Percentiles rank a stretch among this genome's conserved stretches.
These are phyloP conservation scores for Onthophagus sagittarius DNA, from an alignment of 2,888 invertebrate species.

Conservation along the genomic window DNA sequence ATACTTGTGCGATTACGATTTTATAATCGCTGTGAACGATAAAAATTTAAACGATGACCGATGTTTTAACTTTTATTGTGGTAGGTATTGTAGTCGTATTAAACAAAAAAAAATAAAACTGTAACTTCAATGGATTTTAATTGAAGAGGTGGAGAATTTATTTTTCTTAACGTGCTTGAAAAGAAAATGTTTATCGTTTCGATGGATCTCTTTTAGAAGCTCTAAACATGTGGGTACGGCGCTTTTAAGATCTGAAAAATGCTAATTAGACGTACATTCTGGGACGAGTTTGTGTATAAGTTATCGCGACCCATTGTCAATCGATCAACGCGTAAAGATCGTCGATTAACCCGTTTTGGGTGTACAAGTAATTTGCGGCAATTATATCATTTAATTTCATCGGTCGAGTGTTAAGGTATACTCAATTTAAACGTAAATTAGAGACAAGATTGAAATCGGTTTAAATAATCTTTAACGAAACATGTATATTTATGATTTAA, in stretches of 20 bases:
- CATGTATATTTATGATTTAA: background rate
- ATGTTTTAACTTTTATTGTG: too few relatives aligned
- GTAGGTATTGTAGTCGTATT: background rate
- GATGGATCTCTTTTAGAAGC: background rate
- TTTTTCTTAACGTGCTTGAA: too few relatives aligned
- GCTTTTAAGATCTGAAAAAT: background rate
- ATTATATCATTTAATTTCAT: background rate
- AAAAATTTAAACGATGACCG: too few relatives aligned
- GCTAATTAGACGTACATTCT: background rate
- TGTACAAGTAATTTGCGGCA: background rate
- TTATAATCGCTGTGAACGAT: constrained; percentile 14
- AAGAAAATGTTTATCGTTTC: too few relatives aligned
- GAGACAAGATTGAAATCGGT: background rate
- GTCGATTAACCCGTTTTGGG: background rate
- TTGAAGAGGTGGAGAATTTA: background rate
- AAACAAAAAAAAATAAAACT: background rate
- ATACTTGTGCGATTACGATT: constrained; percentile 24
- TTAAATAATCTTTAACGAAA: background rate
- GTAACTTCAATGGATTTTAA: background rate
- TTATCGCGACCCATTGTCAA: background rate
- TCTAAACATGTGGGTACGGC: background rate
- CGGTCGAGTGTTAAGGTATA: background rate
- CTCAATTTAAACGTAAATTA: background rate
- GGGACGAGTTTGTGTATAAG: background rate
- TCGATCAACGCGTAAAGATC: background rate